These are phyloP conservation scores for Labroides dimidiatus DNA, from an alignment of 2,797 vertebrate species.

Conservation along the genomic window DNA sequence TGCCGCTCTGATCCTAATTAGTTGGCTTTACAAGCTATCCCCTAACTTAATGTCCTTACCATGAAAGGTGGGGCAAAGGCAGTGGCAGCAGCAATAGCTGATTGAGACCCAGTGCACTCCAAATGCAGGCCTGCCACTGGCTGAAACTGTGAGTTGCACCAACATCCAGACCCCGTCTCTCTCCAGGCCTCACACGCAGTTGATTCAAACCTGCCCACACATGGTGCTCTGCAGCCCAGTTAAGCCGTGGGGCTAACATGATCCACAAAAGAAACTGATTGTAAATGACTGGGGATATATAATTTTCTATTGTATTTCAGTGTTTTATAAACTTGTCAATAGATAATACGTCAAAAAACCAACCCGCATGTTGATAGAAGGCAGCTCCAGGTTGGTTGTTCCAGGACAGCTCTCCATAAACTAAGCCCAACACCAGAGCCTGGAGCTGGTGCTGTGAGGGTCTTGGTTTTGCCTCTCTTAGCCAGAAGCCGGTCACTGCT, in stretches of 20 bases:
- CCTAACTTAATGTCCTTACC: slow-evolving; percentile 75
- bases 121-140: slow-evolving; percentile 97
- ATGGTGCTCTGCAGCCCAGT: slow-evolving; percentile 61
- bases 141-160: slow-evolving; percentile 88
- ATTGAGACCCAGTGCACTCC: slow-evolving; percentile 90
- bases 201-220: slow-evolving; percentile 62
- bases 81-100: slow-evolving; percentile 89
- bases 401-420: slow-evolving; percentile 86
- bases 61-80: slow-evolving; percentile 84
- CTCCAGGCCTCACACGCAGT: slow-evolving; percentile 65
- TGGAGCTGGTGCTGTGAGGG: slow-evolving; percentile 84
- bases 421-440: slow-evolving; percentile 88
- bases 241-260: slow-evolving; percentile 56
- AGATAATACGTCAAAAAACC: slow-evolving; percentile 5
- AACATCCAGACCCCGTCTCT: slow-evolving; percentile 81
- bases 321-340: not conserved
- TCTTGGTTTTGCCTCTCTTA: slow-evolving; percentile 76
- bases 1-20: too few relatives aligned
- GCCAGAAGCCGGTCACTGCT: slow-evolving; percentile 90
- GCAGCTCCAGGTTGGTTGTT: slow-evolving; percentile 51
- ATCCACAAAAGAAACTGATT: not conserved
- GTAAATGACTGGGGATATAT: not conserved
- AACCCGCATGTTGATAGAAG: slow-evolving; percentile 37
- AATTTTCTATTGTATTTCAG: not conserved
- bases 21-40: not conserved